Conservation (phyloP, 2,113 vertebrate genomes). For the Nothobranchius kuhntae region DNA sequence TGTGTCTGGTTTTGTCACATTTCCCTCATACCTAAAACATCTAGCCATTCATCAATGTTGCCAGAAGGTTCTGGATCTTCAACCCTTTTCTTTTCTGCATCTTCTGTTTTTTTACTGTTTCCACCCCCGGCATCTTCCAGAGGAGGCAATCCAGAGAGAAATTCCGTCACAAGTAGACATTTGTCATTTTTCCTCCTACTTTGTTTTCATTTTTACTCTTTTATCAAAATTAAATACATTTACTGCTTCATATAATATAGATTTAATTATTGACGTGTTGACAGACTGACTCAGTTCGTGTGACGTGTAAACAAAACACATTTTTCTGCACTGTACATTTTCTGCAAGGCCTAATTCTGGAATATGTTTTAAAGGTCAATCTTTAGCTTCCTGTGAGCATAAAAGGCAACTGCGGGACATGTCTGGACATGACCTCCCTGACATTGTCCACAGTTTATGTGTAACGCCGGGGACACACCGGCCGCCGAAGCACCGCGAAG, state of each 20-base stretch:
- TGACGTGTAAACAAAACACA: neutral
- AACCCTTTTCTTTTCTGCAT: slow-evolving; percentile 9
- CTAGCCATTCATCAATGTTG: slow-evolving; percentile 84
- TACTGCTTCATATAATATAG: neutral
- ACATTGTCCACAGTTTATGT: neutral
- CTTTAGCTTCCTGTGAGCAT: neutral
- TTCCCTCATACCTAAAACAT: slow-evolving; percentile 84
- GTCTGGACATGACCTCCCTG: neutral
- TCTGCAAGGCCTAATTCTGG: neutral
- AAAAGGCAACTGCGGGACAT: neutral
- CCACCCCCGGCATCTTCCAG: slow-evolving; percentile 85
- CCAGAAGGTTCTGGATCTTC: slow-evolving; percentile 16
- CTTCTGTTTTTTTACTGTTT: slow-evolving; percentile 25
- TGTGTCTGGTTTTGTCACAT: neutral
- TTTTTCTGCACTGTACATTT: neutral
- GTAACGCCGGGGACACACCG: neutral
- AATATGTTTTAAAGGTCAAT: neutral
- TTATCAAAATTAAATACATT: neutral
- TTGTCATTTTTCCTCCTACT: neutral
- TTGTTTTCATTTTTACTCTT: neutral
- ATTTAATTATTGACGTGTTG: neutral
- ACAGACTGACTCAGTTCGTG: too few species aligned
- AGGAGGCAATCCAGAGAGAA: slow-evolving; percentile 66
- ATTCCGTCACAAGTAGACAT: neutral
- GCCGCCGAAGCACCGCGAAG: too few species aligned